Percentiles rank a stretch among this genome's conserved stretches.
These are phyloP conservation scores for Syritta pipiens DNA, from an alignment of 2,888 invertebrate species.

Conservation along the genomic window DNA sequence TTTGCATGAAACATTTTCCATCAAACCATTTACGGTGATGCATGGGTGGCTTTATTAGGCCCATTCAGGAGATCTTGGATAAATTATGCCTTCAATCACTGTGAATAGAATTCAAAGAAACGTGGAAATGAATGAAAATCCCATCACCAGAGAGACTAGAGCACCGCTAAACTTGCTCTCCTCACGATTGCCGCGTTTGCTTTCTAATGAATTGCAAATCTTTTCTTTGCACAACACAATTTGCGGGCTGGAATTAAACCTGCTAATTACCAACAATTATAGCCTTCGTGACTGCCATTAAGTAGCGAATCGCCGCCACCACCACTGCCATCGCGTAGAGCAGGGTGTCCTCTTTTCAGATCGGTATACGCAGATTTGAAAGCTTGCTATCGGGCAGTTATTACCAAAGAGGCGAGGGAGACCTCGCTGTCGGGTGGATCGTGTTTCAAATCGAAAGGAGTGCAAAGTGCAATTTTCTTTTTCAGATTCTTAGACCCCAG, in stretches of 20 bases:
- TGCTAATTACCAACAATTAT: slow-evolving; percentile 67
- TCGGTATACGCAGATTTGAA: slow-evolving; percentile 57
- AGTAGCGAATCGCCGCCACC: slow-evolving; percentile 39
- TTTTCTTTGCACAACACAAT: slow-evolving; percentile 68
- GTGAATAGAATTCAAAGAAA: slow-evolving; percentile 46
- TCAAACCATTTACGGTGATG: slow-evolving; percentile 32
- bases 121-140: background rate
- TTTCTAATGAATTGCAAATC: slow-evolving; percentile 68
- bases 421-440: no score
- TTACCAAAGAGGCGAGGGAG: slow-evolving; percentile 3
- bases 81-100: slow-evolving; percentile 52
- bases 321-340: background rate
- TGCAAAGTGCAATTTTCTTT: slow-evolving; percentile 44
- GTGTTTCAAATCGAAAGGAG: slow-evolving; percentile 44
- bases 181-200: slow-evolving; percentile 26
- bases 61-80: slow-evolving; percentile 56
- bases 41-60: slow-evolving; percentile 55
- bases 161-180: background rate
- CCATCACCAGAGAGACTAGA: background rate
- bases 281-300: slow-evolving; percentile 66
- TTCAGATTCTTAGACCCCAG: no score
- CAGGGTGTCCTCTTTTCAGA: slow-evolving; percentile 42
- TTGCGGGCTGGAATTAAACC: slow-evolving; percentile 59
- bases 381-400: slow-evolving; percentile 55
- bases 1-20: slow-evolving; percentile 48